Conservation (phyloP, 2,113 vertebrate genomes). For the Oncorhynchus nerka region DNA sequence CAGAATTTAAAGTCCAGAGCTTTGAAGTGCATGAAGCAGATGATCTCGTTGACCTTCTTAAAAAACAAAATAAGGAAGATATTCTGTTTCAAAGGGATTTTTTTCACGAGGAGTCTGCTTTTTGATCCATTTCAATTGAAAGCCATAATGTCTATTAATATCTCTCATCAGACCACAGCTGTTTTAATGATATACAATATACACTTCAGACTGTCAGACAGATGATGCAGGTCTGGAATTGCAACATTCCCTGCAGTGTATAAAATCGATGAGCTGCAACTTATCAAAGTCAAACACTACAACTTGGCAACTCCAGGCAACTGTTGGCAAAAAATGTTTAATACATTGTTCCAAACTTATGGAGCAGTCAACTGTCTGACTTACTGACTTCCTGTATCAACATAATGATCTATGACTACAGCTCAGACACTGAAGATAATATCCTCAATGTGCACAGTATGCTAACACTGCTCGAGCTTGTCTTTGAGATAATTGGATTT, state of each 20-base stretch:
- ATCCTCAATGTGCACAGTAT: no score
- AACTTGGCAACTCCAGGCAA: no score
- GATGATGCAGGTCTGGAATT: background rate
- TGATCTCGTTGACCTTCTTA: slow-evolving; percentile 18
- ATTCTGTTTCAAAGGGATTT: slow-evolving; percentile 22
- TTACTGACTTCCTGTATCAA: no score
- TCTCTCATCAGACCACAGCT: background rate
- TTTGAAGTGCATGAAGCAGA: slow-evolving; percentile 28
- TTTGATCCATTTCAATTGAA: slow-evolving; percentile 15
- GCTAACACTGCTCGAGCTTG: no score
- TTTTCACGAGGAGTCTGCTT: slow-evolving; percentile 1
- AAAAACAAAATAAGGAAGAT: slow-evolving; percentile 17
- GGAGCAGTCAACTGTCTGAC: no score
- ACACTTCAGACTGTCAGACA: background rate
- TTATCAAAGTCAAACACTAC: background rate
- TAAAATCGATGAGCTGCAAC: background rate
- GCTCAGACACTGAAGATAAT: no score
- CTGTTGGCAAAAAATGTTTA: no score
- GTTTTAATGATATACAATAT: background rate
- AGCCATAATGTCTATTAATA: background rate
- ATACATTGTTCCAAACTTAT: no score
- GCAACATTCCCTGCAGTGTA: background rate
- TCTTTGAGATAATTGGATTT: no score
- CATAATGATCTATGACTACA: no score
- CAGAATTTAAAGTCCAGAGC: slow-evolving; percentile 32